Conservation (phyloP, 2,797 vertebrate genomes). For the Perodicticus potto region DNA sequence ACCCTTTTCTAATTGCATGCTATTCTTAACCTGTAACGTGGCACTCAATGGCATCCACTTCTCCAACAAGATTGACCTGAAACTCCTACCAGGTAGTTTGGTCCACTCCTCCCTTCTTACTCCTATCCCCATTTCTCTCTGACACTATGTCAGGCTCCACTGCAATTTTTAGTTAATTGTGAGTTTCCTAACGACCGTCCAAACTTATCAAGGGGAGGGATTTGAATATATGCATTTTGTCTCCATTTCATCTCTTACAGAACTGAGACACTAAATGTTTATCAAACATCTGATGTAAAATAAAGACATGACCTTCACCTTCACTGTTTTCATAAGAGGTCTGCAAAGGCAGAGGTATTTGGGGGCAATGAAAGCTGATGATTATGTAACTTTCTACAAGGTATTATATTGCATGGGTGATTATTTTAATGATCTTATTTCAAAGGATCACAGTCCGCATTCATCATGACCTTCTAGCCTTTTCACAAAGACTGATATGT, state of each 20-base stretch:
- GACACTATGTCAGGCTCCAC: neutral
- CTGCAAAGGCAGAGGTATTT: neutral
- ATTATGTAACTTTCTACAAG: neutral
- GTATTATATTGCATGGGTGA: neutral
- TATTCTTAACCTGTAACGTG: neutral
- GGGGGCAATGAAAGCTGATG: neutral
- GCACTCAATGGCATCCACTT: neutral
- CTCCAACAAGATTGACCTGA: neutral
- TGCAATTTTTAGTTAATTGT: neutral
- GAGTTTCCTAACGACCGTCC: neutral
- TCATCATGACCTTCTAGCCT: neutral
- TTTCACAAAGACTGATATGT: neutral
- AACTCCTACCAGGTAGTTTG: neutral
- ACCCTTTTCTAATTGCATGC: neutral
- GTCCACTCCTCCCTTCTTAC: neutral
- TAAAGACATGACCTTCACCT: neutral
- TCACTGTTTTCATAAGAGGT: neutral
- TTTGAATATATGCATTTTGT: neutral
- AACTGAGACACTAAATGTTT: neutral
- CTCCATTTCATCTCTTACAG: neutral
- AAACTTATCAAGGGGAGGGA: neutral
- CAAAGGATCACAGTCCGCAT: neutral
- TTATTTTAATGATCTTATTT: constrained; percentile 9
- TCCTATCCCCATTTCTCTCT: neutral
- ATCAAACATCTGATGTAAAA: neutral